Evolutionary conservation across 2,113 vertebrate genomes (phyloP).

Genomic region (Lethenteron camtschaticum): DNA sequence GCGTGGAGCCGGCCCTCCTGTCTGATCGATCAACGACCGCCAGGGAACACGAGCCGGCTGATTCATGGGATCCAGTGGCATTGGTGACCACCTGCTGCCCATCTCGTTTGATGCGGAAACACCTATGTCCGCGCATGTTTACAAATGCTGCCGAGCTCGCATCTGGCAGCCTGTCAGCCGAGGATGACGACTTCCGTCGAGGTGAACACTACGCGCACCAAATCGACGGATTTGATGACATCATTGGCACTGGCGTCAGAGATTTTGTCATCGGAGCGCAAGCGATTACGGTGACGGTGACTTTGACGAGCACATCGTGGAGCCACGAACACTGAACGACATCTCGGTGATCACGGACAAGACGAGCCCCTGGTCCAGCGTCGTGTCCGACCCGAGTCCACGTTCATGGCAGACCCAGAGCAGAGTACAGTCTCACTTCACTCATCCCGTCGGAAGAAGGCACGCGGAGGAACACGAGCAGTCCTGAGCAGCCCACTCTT

Average conservation of each 20-base stretch:
- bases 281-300: constrained; percentile 30
- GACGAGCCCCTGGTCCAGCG: constrained; percentile 78
- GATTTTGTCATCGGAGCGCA: background rate
- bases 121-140: too few relatives aligned
- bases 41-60: too few relatives aligned
- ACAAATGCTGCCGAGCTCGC: too few relatives aligned
- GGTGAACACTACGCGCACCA: background rate
- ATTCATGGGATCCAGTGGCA: too few relatives aligned
- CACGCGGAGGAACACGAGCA: background rate
- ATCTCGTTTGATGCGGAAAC: too few relatives aligned
- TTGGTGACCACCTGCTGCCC: too few relatives aligned
- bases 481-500: background rate
- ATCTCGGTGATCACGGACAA: constrained; percentile 45
- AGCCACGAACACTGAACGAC: constrained; percentile 56
- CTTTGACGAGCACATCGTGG: constrained; percentile 56
- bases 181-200: too few relatives aligned
- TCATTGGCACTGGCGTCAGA: constrained; percentile 10
- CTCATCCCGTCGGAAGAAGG: background rate
- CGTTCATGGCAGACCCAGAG: background rate
- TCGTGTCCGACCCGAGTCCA: constrained; percentile 35
- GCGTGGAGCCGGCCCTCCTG: too few relatives aligned
- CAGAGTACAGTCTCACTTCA: background rate
- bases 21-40: too few relatives aligned
- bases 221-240: constrained; percentile 9
- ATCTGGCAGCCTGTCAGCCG: too few relatives aligned